Evolutionary conservation across 2,888 invertebrate genomes (phyloP).

Genomic region (Apodemia duryi): DNA sequence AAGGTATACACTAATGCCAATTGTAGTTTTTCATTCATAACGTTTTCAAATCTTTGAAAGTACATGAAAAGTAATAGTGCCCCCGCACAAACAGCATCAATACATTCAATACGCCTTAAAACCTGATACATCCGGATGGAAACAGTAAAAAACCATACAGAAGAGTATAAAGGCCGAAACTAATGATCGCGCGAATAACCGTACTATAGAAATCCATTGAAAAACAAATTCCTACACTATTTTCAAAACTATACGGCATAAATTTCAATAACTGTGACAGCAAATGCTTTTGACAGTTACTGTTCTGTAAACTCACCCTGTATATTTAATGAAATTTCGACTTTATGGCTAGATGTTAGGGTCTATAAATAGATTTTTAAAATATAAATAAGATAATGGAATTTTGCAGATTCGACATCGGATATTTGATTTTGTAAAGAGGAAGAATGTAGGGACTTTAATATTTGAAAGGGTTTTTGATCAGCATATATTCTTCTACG

Average conservation of each 20-base stretch:
- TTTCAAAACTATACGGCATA: slow-evolving; percentile 21
- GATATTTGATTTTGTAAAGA: slow-evolving; percentile 31
- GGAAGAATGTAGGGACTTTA: neutral
- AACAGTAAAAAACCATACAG: slow-evolving; percentile 46
- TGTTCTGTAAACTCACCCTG: slow-evolving; percentile 37
- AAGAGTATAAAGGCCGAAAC: slow-evolving; percentile 46
- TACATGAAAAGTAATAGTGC: neutral
- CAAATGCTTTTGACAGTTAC: slow-evolving; percentile 51
- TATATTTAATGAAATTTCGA: slow-evolving; percentile 24
- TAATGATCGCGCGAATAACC: slow-evolving; percentile 40
- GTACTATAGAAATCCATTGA: slow-evolving; percentile 4
- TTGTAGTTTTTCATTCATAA: neutral
- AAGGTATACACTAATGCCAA: no score
- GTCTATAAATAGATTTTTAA: slow-evolving; percentile 25
- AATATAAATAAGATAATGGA: slow-evolving; percentile 49
- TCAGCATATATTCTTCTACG: neutral
- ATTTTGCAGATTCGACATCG: slow-evolving; percentile 38
- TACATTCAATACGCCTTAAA: slow-evolving; percentile 27
- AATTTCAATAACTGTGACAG: slow-evolving; percentile 27
- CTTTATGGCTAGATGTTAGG: slow-evolving; percentile 22
- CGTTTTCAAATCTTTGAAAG: neutral
- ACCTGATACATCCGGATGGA: slow-evolving; percentile 48
- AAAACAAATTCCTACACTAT: slow-evolving; percentile 30
- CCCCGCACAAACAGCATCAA: slow-evolving; percentile 12
- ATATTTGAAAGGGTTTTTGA: slow-evolving; percentile 8